Evolutionary conservation across 2,113 vertebrate species (phyloP).

Genomic region (Numida meleagris): DNA sequence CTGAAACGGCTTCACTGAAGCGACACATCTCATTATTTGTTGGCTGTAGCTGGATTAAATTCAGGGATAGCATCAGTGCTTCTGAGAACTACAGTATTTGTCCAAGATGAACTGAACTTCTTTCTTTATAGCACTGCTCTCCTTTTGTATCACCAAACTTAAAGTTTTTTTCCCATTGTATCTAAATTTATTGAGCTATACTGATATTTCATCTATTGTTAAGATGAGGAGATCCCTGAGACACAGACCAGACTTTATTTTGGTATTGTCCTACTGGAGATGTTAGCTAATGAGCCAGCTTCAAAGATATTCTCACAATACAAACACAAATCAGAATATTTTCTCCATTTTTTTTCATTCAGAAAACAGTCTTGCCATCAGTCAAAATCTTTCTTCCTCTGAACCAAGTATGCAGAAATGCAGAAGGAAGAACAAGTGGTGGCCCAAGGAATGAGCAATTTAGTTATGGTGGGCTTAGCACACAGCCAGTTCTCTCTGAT

Average conservation of each 20-base stretch:
- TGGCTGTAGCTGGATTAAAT: neutral
- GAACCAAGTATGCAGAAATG: rapidly evolving
- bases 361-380: neutral
- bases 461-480: neutral
- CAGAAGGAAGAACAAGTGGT: neutral
- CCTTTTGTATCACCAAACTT: neutral
- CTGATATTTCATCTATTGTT: neutral
- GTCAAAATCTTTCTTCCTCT: neutral
- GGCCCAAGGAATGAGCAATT: neutral
- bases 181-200: neutral
- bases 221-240: neutral
- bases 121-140: neutral
- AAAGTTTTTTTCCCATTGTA: neutral
- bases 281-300: neutral
- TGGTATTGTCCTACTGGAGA: rapidly evolving
- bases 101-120: neutral
- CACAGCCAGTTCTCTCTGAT: neutral
- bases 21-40: neutral
- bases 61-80: neutral
- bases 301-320: neutral
- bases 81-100: neutral
- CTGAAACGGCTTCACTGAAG: neutral
- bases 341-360: neutral
- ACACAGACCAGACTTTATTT: neutral
- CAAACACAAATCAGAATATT: neutral